A percentile compares a stretch with the other conserved stretches of the same genome.
phyloP scores from a whole-genome alignment of 2,888 invertebrate species.

The Achlya flavicornis region DNA sequence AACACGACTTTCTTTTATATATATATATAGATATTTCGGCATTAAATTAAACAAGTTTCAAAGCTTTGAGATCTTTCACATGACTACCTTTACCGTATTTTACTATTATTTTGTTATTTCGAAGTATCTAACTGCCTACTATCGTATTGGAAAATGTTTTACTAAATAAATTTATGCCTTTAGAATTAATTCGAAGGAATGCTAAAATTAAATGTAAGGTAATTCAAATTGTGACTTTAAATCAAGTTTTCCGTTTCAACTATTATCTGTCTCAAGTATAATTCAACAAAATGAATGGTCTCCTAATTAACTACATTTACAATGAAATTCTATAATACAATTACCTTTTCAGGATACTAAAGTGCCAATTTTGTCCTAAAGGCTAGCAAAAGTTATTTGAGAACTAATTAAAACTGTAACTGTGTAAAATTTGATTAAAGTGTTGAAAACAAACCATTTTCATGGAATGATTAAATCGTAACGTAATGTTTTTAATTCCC shows the following conservation, averaged over 20 bases:
- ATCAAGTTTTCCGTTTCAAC: not conserved
- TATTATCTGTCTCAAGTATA: not conserved
- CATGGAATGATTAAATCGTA: conserved; percentile 1
- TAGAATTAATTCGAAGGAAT: not conserved
- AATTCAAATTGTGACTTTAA: not conserved
- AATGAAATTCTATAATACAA: conserved; percentile 8
- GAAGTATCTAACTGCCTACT: too few relatives aligned
- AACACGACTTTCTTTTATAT: too few relatives aligned
- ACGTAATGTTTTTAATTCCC: conserved; percentile 5
- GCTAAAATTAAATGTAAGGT: not conserved
- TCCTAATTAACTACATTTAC: not conserved
- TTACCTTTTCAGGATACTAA: conserved; percentile 11
- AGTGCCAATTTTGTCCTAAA: conserved; percentile 11
- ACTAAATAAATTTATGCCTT: too few relatives aligned
- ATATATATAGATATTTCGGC: too few relatives aligned
- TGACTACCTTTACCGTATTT: too few relatives aligned
- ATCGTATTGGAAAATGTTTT: too few relatives aligned
- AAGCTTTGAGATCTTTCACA: too few relatives aligned
- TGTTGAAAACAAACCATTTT: conserved; percentile 10
- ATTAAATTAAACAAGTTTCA: too few relatives aligned
- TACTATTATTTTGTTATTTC: too few relatives aligned
- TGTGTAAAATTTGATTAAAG: conserved; percentile 12
- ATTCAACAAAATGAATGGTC: not conserved
- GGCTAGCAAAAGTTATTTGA: conserved; percentile 12
- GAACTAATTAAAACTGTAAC: conserved; percentile 13